Evolutionary conservation across 2,797 vertebrate genomes (phyloP).

Genomic region (Phoeniculus purpureus): DNA sequence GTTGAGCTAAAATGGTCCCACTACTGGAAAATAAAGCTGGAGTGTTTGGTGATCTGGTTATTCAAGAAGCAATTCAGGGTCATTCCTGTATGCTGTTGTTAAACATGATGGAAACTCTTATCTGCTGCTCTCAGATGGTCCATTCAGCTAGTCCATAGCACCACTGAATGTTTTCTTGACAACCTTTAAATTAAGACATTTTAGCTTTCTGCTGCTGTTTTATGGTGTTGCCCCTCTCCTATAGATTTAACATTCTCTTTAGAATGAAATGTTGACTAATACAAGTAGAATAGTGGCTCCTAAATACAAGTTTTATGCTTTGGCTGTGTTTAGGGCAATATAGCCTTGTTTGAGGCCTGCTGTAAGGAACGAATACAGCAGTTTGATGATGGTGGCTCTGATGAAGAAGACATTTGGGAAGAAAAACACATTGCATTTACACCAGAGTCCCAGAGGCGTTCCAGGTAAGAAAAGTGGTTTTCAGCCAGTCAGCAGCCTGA

Average conservation of each 20-base stretch:
- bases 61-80: neutral
- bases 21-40: neutral
- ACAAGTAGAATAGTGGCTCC: neutral
- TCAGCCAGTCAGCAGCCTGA: neutral
- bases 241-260: neutral
- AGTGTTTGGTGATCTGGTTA: neutral
- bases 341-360: conserved; percentile 96
- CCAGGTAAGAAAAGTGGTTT: conserved; percentile 80
- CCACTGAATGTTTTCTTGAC: neutral
- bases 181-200: neutral
- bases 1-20: neutral
- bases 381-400: conserved; percentile 96
- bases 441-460: conserved; percentile 91
- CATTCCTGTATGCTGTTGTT: rapidly evolving
- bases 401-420: conserved; percentile 99
- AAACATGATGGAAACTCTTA: neutral
- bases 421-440: conserved; percentile 95
- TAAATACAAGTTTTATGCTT: neutral
- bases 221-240: too few relatives aligned
- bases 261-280: neutral
- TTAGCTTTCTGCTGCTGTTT: neutral
- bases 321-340: conserved; percentile 85
- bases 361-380: conserved; percentile 99
- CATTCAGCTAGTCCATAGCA: neutral
- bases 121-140: neutral